Conservation (phyloP, 2,113 vertebrate species). For the Pterophyllum scalare region DNA sequence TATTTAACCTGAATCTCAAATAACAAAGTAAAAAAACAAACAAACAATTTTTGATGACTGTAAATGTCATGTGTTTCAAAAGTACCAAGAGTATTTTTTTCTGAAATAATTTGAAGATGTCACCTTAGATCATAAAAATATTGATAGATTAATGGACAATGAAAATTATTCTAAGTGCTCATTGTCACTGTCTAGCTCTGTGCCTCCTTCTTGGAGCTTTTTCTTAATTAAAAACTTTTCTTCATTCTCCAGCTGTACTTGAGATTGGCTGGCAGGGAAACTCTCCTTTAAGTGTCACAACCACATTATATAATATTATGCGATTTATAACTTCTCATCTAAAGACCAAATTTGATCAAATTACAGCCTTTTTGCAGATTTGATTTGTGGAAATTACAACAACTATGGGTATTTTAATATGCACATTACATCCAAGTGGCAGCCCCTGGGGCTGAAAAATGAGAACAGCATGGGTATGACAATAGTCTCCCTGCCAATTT, state of each 20-base stretch:
- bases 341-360: background rate
- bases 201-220: background rate
- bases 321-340: background rate
- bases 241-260: background rate
- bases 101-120: background rate
- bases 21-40: background rate
- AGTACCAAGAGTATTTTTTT: background rate
- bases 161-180: background rate
- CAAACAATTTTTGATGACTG: no score
- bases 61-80: background rate
- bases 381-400: background rate
- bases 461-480: background rate
- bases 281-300: background rate
- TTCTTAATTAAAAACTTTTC: slow-evolving; percentile 5
- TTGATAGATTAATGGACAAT: background rate
- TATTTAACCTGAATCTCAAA: background rate
- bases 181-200: background rate
- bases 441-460: background rate
- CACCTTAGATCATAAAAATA: background rate
- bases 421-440: background rate
- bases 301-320: background rate
- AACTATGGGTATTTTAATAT: background rate
- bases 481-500: background rate
- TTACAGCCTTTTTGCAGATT: background rate
- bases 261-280: background rate